Percentiles rank a stretch among this genome's conserved stretches.
Conservation (phyloP, 2,888 invertebrate genomes). For the Heliconius hortense region DNA sequence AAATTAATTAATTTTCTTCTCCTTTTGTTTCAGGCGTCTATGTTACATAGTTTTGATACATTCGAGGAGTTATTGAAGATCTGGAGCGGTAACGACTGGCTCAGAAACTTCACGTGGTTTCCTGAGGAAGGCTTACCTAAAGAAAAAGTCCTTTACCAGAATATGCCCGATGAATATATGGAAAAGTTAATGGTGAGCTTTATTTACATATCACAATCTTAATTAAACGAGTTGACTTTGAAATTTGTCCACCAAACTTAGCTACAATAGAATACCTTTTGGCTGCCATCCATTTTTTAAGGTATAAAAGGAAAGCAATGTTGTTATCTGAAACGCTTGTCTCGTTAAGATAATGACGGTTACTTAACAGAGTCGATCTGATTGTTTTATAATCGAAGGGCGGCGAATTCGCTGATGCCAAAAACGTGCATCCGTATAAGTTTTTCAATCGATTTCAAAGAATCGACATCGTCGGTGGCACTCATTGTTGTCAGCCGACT, state of each 20-base stretch:
- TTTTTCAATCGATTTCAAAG: conserved; percentile 79
- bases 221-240: conserved; percentile 8
- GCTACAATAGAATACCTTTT: conserved; percentile 23
- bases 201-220: conserved; percentile 21
- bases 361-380: conserved; percentile 48
- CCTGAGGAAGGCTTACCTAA: conserved; percentile 62
- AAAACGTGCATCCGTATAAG: conserved; percentile 80
- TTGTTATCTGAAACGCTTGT: conserved; percentile 42
- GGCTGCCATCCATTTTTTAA: conserved; percentile 26
- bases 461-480: conserved; percentile 77
- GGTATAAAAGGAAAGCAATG: conserved; percentile 38
- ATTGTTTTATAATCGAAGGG: conserved; percentile 60
- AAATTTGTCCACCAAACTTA: conserved; percentile 10
- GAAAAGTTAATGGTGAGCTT: conserved; percentile 61
- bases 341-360: conserved; percentile 46
- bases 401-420: conserved; percentile 76
- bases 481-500: conserved; percentile 75
- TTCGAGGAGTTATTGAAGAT: conserved; percentile 56
- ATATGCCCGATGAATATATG: conserved; percentile 58
- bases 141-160: conserved; percentile 56
- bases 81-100: conserved; percentile 63
- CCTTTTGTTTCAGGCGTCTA: conserved; percentile 65
- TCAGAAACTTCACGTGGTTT: conserved; percentile 60
- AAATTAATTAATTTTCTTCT: background rate
- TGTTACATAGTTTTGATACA: conserved; percentile 57